These are phyloP conservation scores for Cydia strobilella DNA, from an alignment of 1,140 invertebrate species.

Conservation along the genomic window DNA sequence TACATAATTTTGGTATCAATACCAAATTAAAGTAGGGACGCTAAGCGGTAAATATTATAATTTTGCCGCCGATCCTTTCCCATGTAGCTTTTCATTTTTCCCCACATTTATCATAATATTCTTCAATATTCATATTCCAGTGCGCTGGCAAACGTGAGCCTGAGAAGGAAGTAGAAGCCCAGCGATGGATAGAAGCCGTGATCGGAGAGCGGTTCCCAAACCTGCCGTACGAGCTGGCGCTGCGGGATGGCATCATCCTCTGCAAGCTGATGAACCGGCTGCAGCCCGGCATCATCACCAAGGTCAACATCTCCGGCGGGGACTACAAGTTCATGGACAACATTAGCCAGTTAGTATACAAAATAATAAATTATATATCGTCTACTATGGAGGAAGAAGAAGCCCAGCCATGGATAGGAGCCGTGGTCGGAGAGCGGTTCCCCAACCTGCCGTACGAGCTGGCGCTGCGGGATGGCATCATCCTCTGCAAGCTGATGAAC, in stretches of 20 bases:
- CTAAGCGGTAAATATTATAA: too few relatives aligned
- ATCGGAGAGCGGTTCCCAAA: conserved; percentile 89
- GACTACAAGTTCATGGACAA: conserved; percentile 98
- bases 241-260: conserved; percentile 90
- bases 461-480: conserved; percentile 90
- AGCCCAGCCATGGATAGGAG: conserved; percentile 94
- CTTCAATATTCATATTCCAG: conserved; percentile 78
- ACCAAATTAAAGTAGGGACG: too few relatives aligned
- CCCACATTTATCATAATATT: not conserved
- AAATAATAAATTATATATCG: too few relatives aligned
- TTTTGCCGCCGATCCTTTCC: too few relatives aligned
- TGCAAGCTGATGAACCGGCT: conserved; percentile 94
- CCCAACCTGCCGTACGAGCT: conserved; percentile 86
- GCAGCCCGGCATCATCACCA: conserved; percentile 90
- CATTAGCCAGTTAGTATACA: conserved; percentile 87
- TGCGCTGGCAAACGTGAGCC: conserved; percentile 91
- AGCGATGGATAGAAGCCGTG: conserved; percentile 93
- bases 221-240: conserved; percentile 87
- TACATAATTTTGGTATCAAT: too few relatives aligned
- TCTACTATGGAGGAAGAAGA: conserved; percentile 89
- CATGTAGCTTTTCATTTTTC: not conserved
- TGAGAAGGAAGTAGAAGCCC: conserved; percentile 90
- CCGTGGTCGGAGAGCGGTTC: conserved; percentile 90
- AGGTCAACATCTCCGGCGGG: conserved; percentile 91
- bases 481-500: conserved; percentile 93